These are phyloP conservation scores for Lasiommata megera DNA, from an alignment of 2,888 invertebrate genomes.

Conservation along the genomic window DNA sequence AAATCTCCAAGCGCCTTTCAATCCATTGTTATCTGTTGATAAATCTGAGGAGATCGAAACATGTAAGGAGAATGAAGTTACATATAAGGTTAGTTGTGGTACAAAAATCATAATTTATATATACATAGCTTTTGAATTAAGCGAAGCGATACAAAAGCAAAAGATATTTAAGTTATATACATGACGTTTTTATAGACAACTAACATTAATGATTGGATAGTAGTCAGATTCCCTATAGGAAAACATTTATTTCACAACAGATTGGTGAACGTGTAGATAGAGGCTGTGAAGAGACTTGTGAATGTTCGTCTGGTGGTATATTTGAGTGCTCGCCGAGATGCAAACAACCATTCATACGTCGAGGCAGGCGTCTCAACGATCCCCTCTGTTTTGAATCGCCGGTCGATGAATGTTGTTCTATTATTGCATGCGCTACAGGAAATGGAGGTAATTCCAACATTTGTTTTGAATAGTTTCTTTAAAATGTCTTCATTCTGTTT, in stretches of 20 bases:
- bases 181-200: no score
- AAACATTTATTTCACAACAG: conserved; percentile 46
- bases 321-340: conserved; percentile 89
- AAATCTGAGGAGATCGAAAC: conserved; percentile 58
- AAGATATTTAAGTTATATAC: no score
- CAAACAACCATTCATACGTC: conserved; percentile 84
- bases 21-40: conserved; percentile 54
- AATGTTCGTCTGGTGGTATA: conserved; percentile 84
- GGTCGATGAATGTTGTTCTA: conserved; percentile 85
- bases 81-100: conserved; percentile 70
- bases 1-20: conserved; percentile 66
- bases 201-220: no score
- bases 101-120: no score
- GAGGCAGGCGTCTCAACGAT: conserved; percentile 85
- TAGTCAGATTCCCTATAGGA: no score
- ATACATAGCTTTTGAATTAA: no score
- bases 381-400: conserved; percentile 87
- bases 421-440: conserved; percentile 85
- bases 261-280: conserved; percentile 86
- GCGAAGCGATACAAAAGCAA: no score
- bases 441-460: conserved; percentile 48
- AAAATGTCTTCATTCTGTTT: no score
- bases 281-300: conserved; percentile 89
- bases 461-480: conserved; percentile 1
- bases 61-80: conserved; percentile 71